Percentiles rank a stretch among this genome's conserved stretches.
phyloP scores from a whole-genome alignment of 2,888 invertebrate species.

The Agrochola lota region DNA sequence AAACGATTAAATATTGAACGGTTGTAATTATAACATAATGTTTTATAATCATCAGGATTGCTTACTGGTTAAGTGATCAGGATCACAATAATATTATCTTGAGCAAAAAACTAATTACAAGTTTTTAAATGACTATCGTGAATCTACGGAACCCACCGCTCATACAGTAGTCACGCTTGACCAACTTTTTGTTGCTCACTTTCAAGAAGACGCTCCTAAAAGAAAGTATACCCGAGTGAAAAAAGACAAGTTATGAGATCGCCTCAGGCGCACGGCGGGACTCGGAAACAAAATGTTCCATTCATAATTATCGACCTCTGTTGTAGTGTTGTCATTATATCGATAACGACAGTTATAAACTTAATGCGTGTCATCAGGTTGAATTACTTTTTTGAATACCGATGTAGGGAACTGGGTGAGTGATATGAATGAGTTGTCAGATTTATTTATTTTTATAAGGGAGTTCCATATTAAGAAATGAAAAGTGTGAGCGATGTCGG shows the following conservation, averaged over 20 bases:
- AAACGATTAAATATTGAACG: not conserved
- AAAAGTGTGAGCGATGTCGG: not conserved
- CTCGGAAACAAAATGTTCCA: constrained; percentile 85
- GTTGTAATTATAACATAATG: not conserved
- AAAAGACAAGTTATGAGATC: constrained; percentile 81
- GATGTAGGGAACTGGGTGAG: constrained; percentile 34
- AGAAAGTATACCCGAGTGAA: constrained; percentile 79
- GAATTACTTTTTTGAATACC: constrained; percentile 45
- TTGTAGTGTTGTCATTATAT: constrained; percentile 79
- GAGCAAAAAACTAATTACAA: not conserved
- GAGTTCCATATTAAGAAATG: not conserved
- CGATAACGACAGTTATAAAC: constrained; percentile 68
- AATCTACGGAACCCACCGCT: constrained; percentile 32
- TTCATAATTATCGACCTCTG: constrained; percentile 86
- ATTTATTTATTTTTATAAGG: constrained; percentile 6
- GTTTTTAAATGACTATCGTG: not conserved
- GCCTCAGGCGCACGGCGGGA: constrained; percentile 77
- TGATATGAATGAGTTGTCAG: constrained; percentile 39
- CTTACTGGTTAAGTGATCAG: not conserved
- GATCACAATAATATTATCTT: not conserved
- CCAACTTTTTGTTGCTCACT: constrained; percentile 75
- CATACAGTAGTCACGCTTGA: constrained; percentile 34
- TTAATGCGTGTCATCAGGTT: constrained; percentile 53
- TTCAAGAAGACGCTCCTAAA: constrained; percentile 86
- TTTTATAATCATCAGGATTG: not conserved